These are phyloP conservation scores for Suricata suricatta DNA, from an alignment of 2,113 vertebrate genomes.

Conservation along the genomic window DNA sequence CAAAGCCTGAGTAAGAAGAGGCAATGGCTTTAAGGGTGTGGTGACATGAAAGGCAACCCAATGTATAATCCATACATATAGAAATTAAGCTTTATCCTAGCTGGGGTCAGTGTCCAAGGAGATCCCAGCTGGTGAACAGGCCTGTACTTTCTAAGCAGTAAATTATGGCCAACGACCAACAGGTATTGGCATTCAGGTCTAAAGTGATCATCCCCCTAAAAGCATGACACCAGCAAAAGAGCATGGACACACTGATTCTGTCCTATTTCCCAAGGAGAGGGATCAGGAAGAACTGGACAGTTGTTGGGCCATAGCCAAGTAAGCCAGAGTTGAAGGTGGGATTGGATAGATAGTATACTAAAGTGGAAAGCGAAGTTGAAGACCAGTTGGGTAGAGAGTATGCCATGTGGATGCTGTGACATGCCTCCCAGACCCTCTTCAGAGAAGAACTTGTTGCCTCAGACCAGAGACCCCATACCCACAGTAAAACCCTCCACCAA, in stretches of 20 bases:
- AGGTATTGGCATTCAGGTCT: background rate
- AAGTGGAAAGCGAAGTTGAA: background rate
- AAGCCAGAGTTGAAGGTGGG: background rate
- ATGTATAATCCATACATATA: background rate
- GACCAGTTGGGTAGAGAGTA: background rate
- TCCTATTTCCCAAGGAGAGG: background rate
- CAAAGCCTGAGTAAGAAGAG: background rate
- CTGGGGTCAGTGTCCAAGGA: background rate
- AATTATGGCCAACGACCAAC: background rate
- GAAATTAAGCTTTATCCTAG: background rate
- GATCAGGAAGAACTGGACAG: background rate
- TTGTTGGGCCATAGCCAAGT: background rate
- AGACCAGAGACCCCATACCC: background rate
- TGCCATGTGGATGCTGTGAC: accelerated
- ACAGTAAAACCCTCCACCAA: background rate
- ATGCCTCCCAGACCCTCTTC: background rate
- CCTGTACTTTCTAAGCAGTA: background rate
- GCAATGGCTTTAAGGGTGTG: background rate
- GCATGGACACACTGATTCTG: background rate
- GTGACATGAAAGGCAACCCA: background rate
- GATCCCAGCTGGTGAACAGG: background rate
- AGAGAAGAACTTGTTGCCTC: background rate
- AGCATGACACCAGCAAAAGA: background rate
- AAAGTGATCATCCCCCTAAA: background rate
- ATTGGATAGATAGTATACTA: background rate